These are phyloP conservation scores for Heteropelma amictum DNA, from an alignment of 2,888 invertebrate species.

Conservation along the genomic window DNA sequence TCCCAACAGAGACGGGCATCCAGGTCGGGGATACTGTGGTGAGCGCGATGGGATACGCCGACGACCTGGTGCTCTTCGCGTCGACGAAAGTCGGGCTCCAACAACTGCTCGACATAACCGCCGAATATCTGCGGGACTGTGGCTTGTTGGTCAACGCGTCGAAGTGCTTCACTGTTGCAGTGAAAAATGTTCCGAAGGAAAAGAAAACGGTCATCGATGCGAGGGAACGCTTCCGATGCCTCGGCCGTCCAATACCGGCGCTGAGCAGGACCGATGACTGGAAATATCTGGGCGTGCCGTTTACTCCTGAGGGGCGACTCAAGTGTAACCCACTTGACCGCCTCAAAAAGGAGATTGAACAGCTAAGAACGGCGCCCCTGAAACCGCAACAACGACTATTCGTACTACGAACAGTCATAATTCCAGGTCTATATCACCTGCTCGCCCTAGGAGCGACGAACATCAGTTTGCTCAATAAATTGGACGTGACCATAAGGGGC, in stretches of 20 bases:
- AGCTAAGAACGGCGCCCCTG: too few species aligned
- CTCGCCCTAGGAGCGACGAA: too few species aligned
- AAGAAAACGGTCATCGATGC: slow-evolving; percentile 34
- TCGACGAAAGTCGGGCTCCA: slow-evolving; percentile 4
- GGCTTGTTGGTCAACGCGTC: slow-evolving; percentile 37
- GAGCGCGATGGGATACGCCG: slow-evolving; percentile 54
- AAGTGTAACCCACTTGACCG: too few species aligned
- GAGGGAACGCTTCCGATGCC: slow-evolving; percentile 26
- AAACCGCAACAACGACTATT: too few species aligned
- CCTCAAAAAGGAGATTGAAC: too few species aligned
- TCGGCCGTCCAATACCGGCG: slow-evolving; percentile 15
- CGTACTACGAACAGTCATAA: too few species aligned
- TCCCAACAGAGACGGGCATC: neutral
- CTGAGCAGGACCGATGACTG: too few species aligned
- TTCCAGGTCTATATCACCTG: too few species aligned
- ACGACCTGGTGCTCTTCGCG: slow-evolving; percentile 52
- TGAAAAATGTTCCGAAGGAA: slow-evolving; percentile 49
- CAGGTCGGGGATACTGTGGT: neutral
- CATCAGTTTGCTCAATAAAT: too few species aligned
- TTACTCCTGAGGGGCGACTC: too few species aligned
- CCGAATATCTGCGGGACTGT: slow-evolving; percentile 34
- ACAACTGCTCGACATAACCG: slow-evolving; percentile 9
- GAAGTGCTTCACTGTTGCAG: slow-evolving; percentile 35
- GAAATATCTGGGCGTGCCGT: too few species aligned
- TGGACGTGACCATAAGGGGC: too few species aligned